A percentile compares a stretch with the other conserved stretches of the same genome.
These are phyloP conservation scores for Drepanosiphum platanoidis DNA, from an alignment of 2,888 invertebrate genomes.

Conservation along the genomic window DNA sequence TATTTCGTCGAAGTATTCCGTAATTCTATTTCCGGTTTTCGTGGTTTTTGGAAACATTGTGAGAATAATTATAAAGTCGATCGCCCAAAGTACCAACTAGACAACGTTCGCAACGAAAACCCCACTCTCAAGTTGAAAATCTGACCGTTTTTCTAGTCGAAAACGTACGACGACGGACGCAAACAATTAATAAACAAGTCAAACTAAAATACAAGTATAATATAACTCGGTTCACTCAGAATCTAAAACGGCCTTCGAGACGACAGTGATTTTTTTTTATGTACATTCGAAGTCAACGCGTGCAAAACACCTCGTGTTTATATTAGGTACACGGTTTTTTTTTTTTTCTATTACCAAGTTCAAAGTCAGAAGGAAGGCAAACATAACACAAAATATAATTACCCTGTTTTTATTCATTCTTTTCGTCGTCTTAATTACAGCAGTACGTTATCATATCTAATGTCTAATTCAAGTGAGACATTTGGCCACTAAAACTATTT, in stretches of 20 bases:
- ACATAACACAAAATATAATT: background rate
- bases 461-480: background rate
- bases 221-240: background rate
- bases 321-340: background rate
- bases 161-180: too few relatives aligned
- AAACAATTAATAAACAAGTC: too few relatives aligned
- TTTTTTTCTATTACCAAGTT: background rate
- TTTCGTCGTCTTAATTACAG: background rate
- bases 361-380: too few relatives aligned
- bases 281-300: background rate
- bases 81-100: too few relatives aligned
- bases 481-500: constrained; percentile 73
- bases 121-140: too few relatives aligned
- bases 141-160: too few relatives aligned
- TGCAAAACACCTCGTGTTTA: background rate
- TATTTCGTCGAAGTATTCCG: too few relatives aligned
- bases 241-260: constrained; percentile 6
- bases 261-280: constrained; percentile 19
- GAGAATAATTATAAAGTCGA: too few relatives aligned
- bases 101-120: too few relatives aligned
- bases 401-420: background rate
- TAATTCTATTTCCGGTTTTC: too few relatives aligned
- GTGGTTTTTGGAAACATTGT: too few relatives aligned
- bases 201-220: background rate
- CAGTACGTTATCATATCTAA: too few relatives aligned